phyloP scores from a whole-genome alignment of 2,888 invertebrate genomes.

The Syrphus vitripennis region DNA sequence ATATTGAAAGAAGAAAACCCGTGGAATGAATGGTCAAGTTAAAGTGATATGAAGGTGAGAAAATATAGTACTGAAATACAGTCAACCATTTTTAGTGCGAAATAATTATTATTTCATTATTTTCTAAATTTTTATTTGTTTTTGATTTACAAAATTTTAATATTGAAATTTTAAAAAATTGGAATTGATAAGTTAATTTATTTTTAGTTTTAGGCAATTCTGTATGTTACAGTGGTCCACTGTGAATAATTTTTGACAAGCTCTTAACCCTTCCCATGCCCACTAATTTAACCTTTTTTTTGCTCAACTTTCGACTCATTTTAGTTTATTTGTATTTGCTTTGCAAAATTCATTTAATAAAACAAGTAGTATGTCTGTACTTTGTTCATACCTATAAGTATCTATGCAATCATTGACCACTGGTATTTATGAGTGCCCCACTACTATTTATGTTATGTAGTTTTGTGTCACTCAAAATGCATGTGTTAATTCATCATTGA shows the following conservation, averaged over 20 bases:
- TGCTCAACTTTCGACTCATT: not conserved
- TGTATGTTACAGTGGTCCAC: not conserved
- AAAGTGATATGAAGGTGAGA: not conserved
- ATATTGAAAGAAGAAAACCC: conserved; percentile 18
- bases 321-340: conserved; percentile 30
- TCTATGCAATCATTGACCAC: conserved; percentile 23
- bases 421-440: conserved; percentile 27
- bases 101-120: too few species aligned
- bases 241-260: not conserved
- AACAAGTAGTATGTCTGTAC: not conserved
- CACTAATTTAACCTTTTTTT: not conserved
- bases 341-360: conserved; percentile 49
- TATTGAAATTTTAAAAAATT: too few species aligned
- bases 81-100: not conserved
- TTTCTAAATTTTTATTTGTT: too few species aligned
- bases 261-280: conserved; percentile 23
- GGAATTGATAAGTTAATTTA: too few species aligned
- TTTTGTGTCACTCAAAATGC: conserved; percentile 46
- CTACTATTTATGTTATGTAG: conserved; percentile 18
- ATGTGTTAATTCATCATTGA: conserved; percentile 53
- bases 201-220: not conserved
- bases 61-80: not conserved
- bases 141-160: too few species aligned
- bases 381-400: too few species aligned
- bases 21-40: conserved; percentile 39